Evolutionary conservation across 1,140 invertebrate species (phyloP).

Genomic region (Papilio dardanus): DNA sequence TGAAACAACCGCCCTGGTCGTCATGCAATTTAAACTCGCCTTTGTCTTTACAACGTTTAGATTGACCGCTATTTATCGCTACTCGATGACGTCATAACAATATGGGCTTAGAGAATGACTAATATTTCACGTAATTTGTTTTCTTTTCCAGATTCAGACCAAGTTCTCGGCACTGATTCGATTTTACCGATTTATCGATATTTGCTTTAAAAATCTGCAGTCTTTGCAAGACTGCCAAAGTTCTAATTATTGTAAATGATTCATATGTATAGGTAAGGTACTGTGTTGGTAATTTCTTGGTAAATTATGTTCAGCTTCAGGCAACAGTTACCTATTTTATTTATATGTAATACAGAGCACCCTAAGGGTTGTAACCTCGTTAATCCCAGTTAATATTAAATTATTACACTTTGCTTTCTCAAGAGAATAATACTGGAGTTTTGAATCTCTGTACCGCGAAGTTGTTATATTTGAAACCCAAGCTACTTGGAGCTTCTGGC

Average conservation of each 20-base stretch:
- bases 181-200: no score
- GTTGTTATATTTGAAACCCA: background rate
- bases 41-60: background rate
- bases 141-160: background rate
- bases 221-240: no score
- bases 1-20: slow-evolving; percentile 4
- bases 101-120: background rate
- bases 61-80: background rate
- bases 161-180: no score
- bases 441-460: background rate
- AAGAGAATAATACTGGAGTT: background rate
- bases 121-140: background rate
- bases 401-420: background rate
- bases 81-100: background rate
- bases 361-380: no score
- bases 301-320: no score
- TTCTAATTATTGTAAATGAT: no score
- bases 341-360: no score
- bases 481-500: background rate
- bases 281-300: no score
- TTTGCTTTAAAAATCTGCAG: no score
- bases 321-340: no score
- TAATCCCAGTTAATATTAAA: background rate
- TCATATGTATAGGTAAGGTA: no score
- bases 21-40: slow-evolving; percentile 13